Base-by-base conservation (phyloP, 2,113 vertebrate species). In the Hyaena hyaena region DNA sequence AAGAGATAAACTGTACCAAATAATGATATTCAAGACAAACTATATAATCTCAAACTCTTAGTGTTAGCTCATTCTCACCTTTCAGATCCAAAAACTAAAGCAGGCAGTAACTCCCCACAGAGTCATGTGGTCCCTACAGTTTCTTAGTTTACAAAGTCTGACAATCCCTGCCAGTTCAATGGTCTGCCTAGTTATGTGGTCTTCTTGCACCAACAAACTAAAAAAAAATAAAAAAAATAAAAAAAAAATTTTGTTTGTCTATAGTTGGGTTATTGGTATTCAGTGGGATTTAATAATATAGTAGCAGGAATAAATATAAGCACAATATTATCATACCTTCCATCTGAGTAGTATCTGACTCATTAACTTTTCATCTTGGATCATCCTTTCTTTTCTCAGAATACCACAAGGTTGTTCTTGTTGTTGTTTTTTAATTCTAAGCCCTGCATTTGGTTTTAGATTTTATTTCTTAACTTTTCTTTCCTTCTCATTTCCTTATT, bases 101-200 rank as follows among this genome's bases (percentile, higher is more conserved):
- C 76, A 76, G 77, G 48, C 35, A 88, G 10, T 63, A 19, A 69
- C 2, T 82, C 16, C 19, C 74, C 31, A 43, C 2, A 85, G 48
- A 80, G 6, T 61, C 1, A 28, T 45, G 1, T 63, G 16, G 15
- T 58, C 33, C 65, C 33, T 88, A 3, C 35, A 69, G 66, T 73
- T 76, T 31, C 26, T 79, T 81, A 85, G 26, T 80, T 89, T 83
- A 50, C 33, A 85, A 93, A 86, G 48, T 81, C 39, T 96, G 19
- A 53, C 4, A 39, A 17, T 77, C 10, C 17, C 19, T 79, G 4
- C 14, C 11, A 80, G 45, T n/a, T 35, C 0, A 9, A 0, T 71
- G 16, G 7, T 66, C 15, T 88, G 21, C 16, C 28, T 58, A 15
- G 6, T n/a, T 76, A 16, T 50, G 21, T 74, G 21, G 28, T 79